Evolutionary conservation across 2,888 invertebrate species (phyloP), one percentile per base, ranked within the genome.

Genomic region (Rotaria magnacalcarata): DNA sequence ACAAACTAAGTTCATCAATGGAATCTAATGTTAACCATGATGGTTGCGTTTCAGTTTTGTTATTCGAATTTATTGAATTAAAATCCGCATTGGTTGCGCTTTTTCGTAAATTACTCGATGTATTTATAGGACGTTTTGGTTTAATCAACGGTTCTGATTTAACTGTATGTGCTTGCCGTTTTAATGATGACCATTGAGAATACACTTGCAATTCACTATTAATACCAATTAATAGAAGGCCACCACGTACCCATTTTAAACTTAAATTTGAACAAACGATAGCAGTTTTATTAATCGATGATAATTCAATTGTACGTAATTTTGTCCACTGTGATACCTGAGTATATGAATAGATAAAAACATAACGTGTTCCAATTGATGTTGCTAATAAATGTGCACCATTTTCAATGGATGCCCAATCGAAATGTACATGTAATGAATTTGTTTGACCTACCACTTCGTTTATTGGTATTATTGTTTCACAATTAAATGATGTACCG

Each of bases 131-230:
- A 43, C 47, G 75, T 80, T 80, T 80, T 24, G 47, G 21, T 80
- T 80, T 80, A 24, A 80, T 80, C 27, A 80, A 80, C 24, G 75
- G 47, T n/a, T 80, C 47, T 19, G 47, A 27, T 80, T 43, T 11
- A 47, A 47, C n/a, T 24, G 11, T 21, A 6, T 56, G 19, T 47
- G 19, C 47, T 67, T 56, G 80, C 41, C 84, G 60, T 86, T 86
- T 52, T 34, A 54, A 52, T 14, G 85, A 74, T 43, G 85, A 24
- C 98, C 98, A 99, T 90, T 99, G 99, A 0, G 97, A 96, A 90
- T 97, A 99, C 0, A 99, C 97, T 89, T 98, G 97, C 96, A 99
- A 97, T 91, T 99, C 99, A 5, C 97, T 97, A 90, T 98, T 97
- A 97, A 99, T 97, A 4, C 98, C 99, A 2, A 99, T 97, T 0